A percentile compares a stretch with the other conserved stretches of the same genome.
phyloP scores from a whole-genome alignment of 2,797 vertebrate genomes.

The Helarctos malayanus region DNA sequence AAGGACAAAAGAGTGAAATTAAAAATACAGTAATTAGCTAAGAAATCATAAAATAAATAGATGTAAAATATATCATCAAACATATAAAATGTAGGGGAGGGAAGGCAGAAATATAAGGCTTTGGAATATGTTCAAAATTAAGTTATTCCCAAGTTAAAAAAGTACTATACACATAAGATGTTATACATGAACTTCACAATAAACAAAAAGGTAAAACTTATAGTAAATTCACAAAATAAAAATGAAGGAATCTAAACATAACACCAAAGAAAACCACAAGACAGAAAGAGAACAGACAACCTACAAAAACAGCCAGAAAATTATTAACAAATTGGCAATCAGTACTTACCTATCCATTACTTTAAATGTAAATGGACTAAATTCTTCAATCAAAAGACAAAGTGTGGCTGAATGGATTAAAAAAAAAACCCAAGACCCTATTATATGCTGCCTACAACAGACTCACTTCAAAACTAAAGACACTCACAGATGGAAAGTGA shows the following conservation, averaged over 20 bases:
- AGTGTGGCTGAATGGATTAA: not conserved
- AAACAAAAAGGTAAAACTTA: not conserved
- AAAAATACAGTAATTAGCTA: not conserved
- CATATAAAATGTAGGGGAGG: not conserved
- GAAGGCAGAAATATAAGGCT: not conserved
- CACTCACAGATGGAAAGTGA: not conserved
- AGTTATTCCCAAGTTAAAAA: not conserved
- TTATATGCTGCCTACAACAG: not conserved
- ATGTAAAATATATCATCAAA: not conserved
- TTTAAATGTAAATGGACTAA: not conserved
- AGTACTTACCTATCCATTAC: not conserved
- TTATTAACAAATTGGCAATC: not conserved
- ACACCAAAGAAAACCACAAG: not conserved
- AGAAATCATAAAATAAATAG: not conserved
- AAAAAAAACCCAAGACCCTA: not conserved
- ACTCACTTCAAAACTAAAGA: not conserved
- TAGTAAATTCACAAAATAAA: not conserved
- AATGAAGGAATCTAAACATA: not conserved
- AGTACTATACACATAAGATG: not conserved
- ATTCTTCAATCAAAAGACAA: not conserved
- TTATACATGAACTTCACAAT: not conserved
- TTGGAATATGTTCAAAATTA: not conserved
- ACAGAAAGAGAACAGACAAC: not conserved
- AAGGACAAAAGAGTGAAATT: not conserved
- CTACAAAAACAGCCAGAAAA: not conserved